Conservation (phyloP, 1,140 invertebrate genomes). For the Dinothrombium tinctorium region DNA sequence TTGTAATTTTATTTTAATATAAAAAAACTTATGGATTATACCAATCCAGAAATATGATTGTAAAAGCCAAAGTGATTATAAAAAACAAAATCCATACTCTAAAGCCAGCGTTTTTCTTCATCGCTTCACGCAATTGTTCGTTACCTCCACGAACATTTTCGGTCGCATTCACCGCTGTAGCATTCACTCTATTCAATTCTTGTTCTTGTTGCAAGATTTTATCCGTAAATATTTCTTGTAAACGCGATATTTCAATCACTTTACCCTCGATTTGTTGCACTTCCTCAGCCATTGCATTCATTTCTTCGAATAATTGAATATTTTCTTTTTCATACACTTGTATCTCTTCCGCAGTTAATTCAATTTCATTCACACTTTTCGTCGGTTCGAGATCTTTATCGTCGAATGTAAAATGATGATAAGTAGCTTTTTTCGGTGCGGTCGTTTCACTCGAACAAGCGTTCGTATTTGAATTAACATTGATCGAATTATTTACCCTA, state of each 20-base stretch:
- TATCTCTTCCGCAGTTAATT: slow-evolving; percentile 54
- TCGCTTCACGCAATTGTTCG: slow-evolving; percentile 70
- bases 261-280: slow-evolving; percentile 52
- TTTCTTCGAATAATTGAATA: slow-evolving; percentile 33
- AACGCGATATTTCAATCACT: slow-evolving; percentile 76
- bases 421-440: too few relatives aligned
- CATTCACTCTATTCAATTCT: slow-evolving; percentile 67
- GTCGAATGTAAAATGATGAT: background rate
- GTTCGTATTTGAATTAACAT: too few relatives aligned
- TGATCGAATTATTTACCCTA: too few relatives aligned
- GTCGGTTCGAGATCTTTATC: background rate
- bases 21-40: slow-evolving; percentile 41
- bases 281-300: slow-evolving; percentile 44
- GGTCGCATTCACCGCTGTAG: slow-evolving; percentile 61
- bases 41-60: slow-evolving; percentile 88
- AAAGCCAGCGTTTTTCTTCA: slow-evolving; percentile 80
- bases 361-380: slow-evolving; percentile 22
- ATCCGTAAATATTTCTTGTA: slow-evolving; percentile 91
- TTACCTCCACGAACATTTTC: slow-evolving; percentile 91
- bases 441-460: too few relatives aligned
- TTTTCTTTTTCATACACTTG: slow-evolving; percentile 40
- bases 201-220: slow-evolving; percentile 85
- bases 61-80: slow-evolving; percentile 80
- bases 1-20: background rate
- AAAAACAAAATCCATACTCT: slow-evolving; percentile 86